A percentile compares a stretch with the other conserved stretches of the same genome.
phyloP scores from a whole-genome alignment of 2,113 vertebrate genomes.

The Dinomys branickii region DNA sequence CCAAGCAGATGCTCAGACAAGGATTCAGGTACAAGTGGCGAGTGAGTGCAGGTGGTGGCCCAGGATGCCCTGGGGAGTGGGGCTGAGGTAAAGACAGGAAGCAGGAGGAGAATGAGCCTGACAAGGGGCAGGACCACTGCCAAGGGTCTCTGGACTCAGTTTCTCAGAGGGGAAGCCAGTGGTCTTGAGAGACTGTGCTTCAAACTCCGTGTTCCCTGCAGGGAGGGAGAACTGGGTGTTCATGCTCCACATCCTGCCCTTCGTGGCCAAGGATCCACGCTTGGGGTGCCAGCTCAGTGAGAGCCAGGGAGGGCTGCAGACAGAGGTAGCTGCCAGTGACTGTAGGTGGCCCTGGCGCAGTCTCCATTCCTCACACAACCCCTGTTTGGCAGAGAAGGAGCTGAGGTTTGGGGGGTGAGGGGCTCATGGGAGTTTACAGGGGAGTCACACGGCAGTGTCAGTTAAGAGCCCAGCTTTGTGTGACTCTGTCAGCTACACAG shows the following conservation, averaged over 20 bases:
- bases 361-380: no score
- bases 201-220: neutral
- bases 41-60: no score
- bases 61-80: neutral
- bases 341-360: neutral
- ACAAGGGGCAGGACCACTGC: neutral
- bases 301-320: neutral
- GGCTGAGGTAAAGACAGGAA: neutral
- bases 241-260: neutral
- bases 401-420: no score
- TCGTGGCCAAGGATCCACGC: neutral
- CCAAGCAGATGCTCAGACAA: neutral
- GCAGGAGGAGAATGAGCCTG: neutral
- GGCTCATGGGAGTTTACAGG: no score
- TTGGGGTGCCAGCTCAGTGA: neutral
- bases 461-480: neutral
- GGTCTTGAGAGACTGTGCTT: no score
- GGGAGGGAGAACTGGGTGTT: neutral
- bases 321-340: neutral
- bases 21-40: neutral
- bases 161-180: no score
- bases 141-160: neutral
- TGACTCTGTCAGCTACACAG: rapidly evolving
- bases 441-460: neutral
- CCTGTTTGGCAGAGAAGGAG: neutral